Base-by-base conservation (phyloP, 2,113 vertebrate genomes). In the Apodemus speciosus region DNA sequence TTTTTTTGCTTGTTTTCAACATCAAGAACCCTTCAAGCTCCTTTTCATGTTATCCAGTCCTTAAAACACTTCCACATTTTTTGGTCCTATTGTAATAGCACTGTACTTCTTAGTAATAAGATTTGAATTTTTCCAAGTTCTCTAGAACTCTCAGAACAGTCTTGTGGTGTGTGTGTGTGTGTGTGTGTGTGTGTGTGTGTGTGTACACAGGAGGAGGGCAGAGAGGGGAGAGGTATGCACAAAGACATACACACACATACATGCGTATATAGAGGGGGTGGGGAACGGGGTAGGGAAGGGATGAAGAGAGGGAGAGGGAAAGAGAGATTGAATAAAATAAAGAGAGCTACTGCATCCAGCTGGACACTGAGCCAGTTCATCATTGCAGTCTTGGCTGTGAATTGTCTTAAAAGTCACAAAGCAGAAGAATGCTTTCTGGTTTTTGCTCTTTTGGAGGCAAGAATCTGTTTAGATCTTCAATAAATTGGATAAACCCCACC, bases 41-140 rank as follows among this genome's bases (percentile, higher is more conserved):
- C 38, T 77, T 25, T 84, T 35, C 8, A n/a, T 6, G 20, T 53
- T 71, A 56, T 6, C 46, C 27, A 75, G 11, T 38, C 66, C 58
- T 23, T 75, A 87, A 80, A 86, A 15, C 27, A 43, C 23, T 35
- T 58, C 7, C 23, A 71, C 35, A 79, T 51, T 86, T 80, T 91
- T 66, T 71, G 75, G 56, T 60, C 2, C 53, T 60, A n/a, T 40
- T 62, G 58, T 51, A 38, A 77, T 30, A n/a, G n/a, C n/a, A n/a
- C n/a, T n/a, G n/a, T n/a, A n/a, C n/a, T n/a, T n/a, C n/a, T n/a
- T 43, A 89, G 66, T 91, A 72, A 49, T 51, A 68, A 90, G 68
- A 64, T 80, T 35, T 64, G 64, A 58, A 18, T 90, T 90, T 53
- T 9, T 80, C 15, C n/a, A 30, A 80, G 83, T 88, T 88, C 49